Conservation (phyloP, 2,797 vertebrate genomes). For the Neoniphon sammara region DNA sequence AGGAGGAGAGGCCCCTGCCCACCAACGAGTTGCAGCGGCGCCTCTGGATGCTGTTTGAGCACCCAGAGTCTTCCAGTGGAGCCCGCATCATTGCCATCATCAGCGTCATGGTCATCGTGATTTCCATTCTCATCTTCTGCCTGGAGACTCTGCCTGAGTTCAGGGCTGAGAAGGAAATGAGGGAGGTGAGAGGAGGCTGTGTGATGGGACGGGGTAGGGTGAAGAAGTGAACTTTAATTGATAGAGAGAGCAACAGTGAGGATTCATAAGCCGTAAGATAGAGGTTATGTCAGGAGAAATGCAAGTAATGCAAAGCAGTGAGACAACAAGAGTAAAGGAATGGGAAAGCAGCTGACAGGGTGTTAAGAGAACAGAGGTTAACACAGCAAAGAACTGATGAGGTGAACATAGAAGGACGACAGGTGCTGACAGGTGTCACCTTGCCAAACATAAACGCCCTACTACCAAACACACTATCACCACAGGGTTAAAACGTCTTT, state of each 20-base stretch:
- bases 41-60: constrained; percentile 94
- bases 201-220: neutral
- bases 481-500: constrained; percentile 23
- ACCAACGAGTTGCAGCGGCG: constrained; percentile 79
- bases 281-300: constrained; percentile 1
- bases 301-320: neutral
- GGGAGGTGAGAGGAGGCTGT: constrained; percentile 78
- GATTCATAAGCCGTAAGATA: neutral
- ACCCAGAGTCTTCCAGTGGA: constrained; percentile 90
- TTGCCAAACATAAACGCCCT: constrained; percentile 25
- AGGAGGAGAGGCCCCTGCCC: constrained; percentile 85
- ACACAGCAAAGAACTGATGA: constrained; percentile 23
- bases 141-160: constrained; percentile 95
- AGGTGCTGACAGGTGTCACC: constrained; percentile 51
- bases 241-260: neutral
- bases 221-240: neutral
- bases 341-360: neutral
- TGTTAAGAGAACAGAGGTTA: constrained; percentile 35
- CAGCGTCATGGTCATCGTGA: constrained; percentile 93
- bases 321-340: neutral
- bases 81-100: constrained; percentile 92
- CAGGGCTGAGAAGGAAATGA: constrained; percentile 84
- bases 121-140: constrained; percentile 98
- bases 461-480: constrained; percentile 14
- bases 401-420: constrained; percentile 29